Percentiles rank a stretch among this genome's conserved stretches.
Evolutionary conservation across 64 coral and sea anemone species (phyloP).

Genomic region (Anthopleura sola): DNA sequence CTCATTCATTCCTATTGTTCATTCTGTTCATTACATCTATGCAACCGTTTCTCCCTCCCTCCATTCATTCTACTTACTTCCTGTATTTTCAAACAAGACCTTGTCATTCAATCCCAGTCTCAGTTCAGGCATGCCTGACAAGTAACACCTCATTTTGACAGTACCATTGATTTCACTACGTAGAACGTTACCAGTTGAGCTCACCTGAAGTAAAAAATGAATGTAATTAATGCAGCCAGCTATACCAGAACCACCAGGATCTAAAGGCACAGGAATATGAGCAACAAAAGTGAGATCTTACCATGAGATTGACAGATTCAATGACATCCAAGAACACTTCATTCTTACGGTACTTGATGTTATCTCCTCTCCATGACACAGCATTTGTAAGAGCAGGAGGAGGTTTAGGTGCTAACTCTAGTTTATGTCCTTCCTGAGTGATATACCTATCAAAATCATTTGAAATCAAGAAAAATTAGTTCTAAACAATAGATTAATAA

Average conservation of each 20-base stretch:
- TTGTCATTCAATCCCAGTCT: slow-evolving; percentile 98
- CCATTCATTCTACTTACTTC: slow-evolving; percentile 55
- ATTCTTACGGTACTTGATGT: slow-evolving; percentile 98
- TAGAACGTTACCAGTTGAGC: slow-evolving; percentile 88
- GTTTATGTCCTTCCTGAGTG: slow-evolving; percentile 96
- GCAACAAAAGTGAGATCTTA: not conserved
- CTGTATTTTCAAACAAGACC: slow-evolving; percentile 97
- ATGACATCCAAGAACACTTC: slow-evolving; percentile 99
- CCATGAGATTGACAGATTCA: slow-evolving; percentile 98
- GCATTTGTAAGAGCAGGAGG: slow-evolving; percentile 95
- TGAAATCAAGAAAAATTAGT: too few relatives aligned
- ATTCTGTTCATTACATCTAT: too few relatives aligned
- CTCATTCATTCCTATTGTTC: too few relatives aligned
- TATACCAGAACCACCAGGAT: too few relatives aligned
- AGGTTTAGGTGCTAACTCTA: slow-evolving; percentile 89
- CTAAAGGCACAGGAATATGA: too few relatives aligned
- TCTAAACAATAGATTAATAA: too few relatives aligned
- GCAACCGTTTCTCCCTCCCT: too few relatives aligned
- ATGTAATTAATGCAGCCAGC: not conserved
- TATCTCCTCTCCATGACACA: slow-evolving; percentile 94
- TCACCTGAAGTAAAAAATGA: slow-evolving; percentile 56
- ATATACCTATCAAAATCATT: slow-evolving; percentile 73
- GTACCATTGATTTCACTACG: slow-evolving; percentile 97
- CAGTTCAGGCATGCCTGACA: slow-evolving; percentile 95
- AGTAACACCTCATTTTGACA: slow-evolving; percentile 95